These are phyloP conservation scores for Rhea americana DNA, from an alignment of 2,113 vertebrate genomes.

Conservation along the genomic window DNA sequence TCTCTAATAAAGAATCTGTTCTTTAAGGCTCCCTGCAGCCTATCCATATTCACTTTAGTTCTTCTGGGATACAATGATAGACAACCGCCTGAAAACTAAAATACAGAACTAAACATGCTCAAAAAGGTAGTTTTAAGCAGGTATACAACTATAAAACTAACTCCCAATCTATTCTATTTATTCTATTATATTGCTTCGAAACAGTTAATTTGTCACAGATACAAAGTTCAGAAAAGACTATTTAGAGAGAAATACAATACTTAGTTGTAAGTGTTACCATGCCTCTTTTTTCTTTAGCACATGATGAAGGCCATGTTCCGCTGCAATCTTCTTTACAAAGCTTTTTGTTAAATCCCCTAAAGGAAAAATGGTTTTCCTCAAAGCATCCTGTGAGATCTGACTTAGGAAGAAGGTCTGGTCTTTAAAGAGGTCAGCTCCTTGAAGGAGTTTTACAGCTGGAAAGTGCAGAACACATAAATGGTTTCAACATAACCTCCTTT, in stretches of 20 bases:
- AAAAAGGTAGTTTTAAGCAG: background rate
- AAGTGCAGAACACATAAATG: conserved; percentile 18
- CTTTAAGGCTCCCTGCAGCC: background rate
- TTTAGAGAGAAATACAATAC: background rate
- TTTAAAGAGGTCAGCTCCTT: conserved; percentile 89
- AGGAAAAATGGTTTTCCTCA: conserved; percentile 90
- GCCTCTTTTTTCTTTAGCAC: conserved; percentile 95
- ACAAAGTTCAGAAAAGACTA: background rate
- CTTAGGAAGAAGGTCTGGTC: conserved; percentile 99
- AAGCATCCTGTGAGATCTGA: conserved; percentile 91
- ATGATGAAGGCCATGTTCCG: conserved; percentile 87
- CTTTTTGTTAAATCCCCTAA: conserved; percentile 92
- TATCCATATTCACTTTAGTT: background rate
- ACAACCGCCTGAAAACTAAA: background rate
- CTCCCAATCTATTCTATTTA: background rate
- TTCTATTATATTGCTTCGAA: background rate
- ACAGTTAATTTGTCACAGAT: background rate
- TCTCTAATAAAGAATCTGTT: background rate
- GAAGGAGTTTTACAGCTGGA: conserved; percentile 86
- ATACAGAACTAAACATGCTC: background rate
- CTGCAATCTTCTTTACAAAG: conserved; percentile 93
- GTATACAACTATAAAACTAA: background rate
- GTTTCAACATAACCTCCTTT: background rate
- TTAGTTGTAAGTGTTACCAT: conserved; percentile 64
- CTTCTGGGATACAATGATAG: background rate